phyloP scores from a whole-genome alignment of 30 jellyfish, hydroid and myxozoan species.

The Haliclystus octoradiatus region DNA sequence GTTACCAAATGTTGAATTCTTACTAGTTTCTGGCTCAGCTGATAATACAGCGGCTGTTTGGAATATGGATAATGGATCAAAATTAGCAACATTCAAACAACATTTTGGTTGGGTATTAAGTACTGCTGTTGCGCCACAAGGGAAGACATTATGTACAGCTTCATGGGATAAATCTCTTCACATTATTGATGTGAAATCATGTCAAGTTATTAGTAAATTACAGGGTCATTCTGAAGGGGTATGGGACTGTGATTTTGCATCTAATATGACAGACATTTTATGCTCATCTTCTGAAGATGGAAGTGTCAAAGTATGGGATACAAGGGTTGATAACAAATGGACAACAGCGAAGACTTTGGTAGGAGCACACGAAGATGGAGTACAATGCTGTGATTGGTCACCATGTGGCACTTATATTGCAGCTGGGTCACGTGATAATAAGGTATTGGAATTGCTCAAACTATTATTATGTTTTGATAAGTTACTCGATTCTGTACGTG shows the following conservation, averaged over 20 bases:
- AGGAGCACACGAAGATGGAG: slow-evolving; percentile 77
- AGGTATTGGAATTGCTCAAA: slow-evolving; percentile 17
- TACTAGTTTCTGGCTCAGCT: slow-evolving; percentile 75
- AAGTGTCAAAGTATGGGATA: slow-evolving; percentile 62
- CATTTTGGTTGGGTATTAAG: slow-evolving; percentile 80
- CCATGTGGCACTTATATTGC: slow-evolving; percentile 78
- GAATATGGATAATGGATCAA: slow-evolving; percentile 67
- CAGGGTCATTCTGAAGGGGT: slow-evolving; percentile 73
- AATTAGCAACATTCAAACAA: slow-evolving; percentile 47
- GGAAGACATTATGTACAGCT: slow-evolving; percentile 45
- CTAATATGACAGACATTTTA: slow-evolving; percentile 1
- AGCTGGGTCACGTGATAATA: slow-evolving; percentile 70
- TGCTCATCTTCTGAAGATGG: slow-evolving; percentile 85
- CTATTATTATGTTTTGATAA: not conserved
- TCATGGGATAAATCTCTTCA: slow-evolving; percentile 72
- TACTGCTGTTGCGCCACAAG: slow-evolving; percentile 40
- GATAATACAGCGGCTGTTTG: slow-evolving; percentile 55
- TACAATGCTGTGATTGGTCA: slow-evolving; percentile 81
- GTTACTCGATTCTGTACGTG: not conserved
- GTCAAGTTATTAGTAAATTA: slow-evolving; percentile 23
- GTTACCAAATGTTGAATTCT: slow-evolving; percentile 68
- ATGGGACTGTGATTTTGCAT: slow-evolving; percentile 47
- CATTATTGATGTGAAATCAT: slow-evolving; percentile 31
- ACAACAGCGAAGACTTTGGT: slow-evolving; percentile 31
- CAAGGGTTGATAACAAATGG: slow-evolving; percentile 51